These are phyloP conservation scores for Anastatus disparis DNA, from an alignment of 1,140 invertebrate genomes.

Conservation along the genomic window DNA sequence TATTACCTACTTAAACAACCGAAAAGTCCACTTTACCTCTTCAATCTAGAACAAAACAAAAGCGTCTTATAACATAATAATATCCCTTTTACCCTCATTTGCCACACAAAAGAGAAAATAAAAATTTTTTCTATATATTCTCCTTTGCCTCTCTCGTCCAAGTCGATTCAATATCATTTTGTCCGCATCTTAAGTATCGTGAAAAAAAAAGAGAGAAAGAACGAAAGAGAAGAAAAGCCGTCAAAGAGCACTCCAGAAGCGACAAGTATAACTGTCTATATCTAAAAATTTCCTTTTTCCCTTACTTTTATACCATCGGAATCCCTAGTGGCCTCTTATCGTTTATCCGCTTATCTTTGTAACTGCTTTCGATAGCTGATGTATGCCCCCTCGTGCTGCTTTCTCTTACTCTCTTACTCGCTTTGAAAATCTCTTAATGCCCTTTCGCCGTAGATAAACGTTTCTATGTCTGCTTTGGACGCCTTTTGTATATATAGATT, in stretches of 20 bases:
- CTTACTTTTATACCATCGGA: too few species aligned
- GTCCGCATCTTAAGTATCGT: conserved; percentile 10
- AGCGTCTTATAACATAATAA: too few species aligned
- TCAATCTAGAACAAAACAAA: too few species aligned
- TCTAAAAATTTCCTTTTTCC: too few species aligned
- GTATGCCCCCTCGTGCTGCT: not conserved
- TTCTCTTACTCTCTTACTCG: too few species aligned
- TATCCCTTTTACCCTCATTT: conserved; percentile 13
- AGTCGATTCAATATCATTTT: conserved; percentile 21
- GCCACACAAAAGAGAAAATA: conserved; percentile 50
- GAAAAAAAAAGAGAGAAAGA: too few species aligned
- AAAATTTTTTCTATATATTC: not conserved
- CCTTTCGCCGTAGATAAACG: conserved; percentile 26
- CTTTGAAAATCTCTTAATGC: conserved; percentile 31
- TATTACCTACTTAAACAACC: too few species aligned
- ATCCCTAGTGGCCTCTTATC: too few species aligned
- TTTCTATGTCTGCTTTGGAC: not conserved
- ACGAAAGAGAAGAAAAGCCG: conserved; percentile 24
- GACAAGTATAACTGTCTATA: conserved; percentile 7
- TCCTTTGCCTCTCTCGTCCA: too few species aligned
- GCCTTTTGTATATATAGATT: not conserved
- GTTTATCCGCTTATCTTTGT: conserved; percentile 28
- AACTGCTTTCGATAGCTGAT: conserved; percentile 14
- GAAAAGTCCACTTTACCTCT: too few species aligned
- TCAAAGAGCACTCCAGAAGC: not conserved